Evolutionary conservation across 2,113 vertebrate species (phyloP).

Genomic region (Tenebrosternarchus preto): DNA sequence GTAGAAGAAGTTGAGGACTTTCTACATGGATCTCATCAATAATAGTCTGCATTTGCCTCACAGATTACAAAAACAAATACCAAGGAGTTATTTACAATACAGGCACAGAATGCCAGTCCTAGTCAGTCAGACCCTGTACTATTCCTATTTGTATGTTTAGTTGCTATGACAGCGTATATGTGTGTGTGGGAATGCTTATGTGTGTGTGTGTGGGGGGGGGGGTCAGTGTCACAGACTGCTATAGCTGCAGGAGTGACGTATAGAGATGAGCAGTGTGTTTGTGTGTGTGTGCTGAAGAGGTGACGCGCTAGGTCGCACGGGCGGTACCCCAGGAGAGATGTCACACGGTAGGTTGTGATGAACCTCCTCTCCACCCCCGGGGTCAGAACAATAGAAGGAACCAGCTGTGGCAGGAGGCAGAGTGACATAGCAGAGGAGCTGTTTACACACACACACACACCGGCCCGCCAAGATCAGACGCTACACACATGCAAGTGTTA

Average conservation of each 20-base stretch:
- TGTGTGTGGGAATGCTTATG: no score
- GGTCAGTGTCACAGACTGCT: not conserved
- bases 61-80: not conserved
- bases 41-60: no score
- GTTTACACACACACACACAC: constrained; percentile 61
- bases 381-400: constrained; percentile 73
- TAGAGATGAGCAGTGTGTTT: constrained; percentile 6
- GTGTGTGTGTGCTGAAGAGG: constrained; percentile 30
- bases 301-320: constrained; percentile 44
- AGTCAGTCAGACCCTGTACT: not conserved
- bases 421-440: constrained; percentile 59
- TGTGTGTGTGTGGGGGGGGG: not conserved
- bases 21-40: no score
- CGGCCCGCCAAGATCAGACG: constrained; percentile 39
- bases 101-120: not conserved
- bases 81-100: not conserved
- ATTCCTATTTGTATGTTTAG: constrained; percentile 26
- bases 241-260: not conserved
- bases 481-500: constrained; percentile 39
- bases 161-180: constrained; percentile 10
- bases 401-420: constrained; percentile 68
- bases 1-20: no score
- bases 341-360: constrained; percentile 56
- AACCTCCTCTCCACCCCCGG: constrained; percentile 42
- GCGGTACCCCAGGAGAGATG: constrained; percentile 66